Evolutionary conservation across 1,140 invertebrate species (phyloP).

Genomic region (Eueides isabella): DNA sequence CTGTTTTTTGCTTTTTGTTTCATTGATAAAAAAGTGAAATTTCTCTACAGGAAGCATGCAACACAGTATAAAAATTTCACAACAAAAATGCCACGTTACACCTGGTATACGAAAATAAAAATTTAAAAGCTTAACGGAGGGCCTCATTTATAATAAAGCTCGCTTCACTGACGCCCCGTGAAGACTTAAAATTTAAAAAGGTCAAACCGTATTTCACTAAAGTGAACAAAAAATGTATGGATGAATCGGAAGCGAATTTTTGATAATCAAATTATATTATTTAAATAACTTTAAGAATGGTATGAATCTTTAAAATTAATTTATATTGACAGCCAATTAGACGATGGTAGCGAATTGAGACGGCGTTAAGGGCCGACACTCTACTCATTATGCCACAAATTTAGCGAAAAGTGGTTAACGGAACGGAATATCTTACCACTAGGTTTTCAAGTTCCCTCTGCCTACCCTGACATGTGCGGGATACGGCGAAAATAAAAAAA

Average conservation of each 20-base stretch:
- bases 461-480: no score
- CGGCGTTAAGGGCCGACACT: no score
- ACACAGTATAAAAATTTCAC: conserved; percentile 9
- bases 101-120: conserved; percentile 17
- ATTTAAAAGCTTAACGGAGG: conserved; percentile 12
- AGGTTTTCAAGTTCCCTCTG: no score
- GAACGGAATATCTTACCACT: no score
- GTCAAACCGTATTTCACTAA: conserved; percentile 27
- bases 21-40: no score
- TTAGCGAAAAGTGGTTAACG: no score
- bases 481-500: no score
- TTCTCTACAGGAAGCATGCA: not conserved
- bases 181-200: conserved; percentile 23
- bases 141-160: conserved; percentile 11
- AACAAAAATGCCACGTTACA: conserved; percentile 2
- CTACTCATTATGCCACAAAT: no score
- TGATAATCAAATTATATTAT: not conserved
- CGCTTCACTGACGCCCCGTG: conserved; percentile 2
- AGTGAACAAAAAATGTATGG: conserved; percentile 13
- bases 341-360: no score
- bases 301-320: no score
- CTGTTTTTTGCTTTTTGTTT: no score
- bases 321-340: no score
- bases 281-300: not conserved
- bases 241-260: conserved; percentile 8